Conservation (phyloP, 2,888 invertebrate genomes). For the Phengaris alcon region DNA sequence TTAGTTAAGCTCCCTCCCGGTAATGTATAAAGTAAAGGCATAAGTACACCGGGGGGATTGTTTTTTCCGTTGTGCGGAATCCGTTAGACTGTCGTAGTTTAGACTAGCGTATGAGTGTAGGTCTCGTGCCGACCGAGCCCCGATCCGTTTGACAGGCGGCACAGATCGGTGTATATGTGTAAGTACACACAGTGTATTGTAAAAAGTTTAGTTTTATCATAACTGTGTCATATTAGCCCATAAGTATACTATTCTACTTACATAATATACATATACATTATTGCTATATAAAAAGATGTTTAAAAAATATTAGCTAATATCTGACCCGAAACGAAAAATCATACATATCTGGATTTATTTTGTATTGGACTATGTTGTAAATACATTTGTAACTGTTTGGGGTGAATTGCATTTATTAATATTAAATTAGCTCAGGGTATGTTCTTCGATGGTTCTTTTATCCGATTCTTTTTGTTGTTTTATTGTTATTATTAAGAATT, state of each 20-base stretch:
- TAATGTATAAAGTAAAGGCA: constrained; percentile 60
- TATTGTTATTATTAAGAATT: constrained; percentile 78
- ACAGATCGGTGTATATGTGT: constrained; percentile 69
- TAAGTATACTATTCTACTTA: constrained; percentile 78
- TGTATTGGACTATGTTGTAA: constrained; percentile 53
- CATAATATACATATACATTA: constrained; percentile 59
- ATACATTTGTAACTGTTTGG: constrained; percentile 73
- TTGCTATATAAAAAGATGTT: constrained; percentile 69
- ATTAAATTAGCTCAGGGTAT: constrained; percentile 58
- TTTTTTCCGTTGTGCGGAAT: constrained; percentile 77
- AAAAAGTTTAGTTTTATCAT: constrained; percentile 71
- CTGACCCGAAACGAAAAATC: constrained; percentile 51
- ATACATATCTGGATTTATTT: constrained; percentile 46
- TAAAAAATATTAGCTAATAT: constrained; percentile 72
- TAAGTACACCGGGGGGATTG: constrained; percentile 65
- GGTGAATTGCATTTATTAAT: constrained; percentile 70
- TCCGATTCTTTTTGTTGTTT: constrained; percentile 68
- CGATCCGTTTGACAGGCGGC: constrained; percentile 44
- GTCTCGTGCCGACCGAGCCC: constrained; percentile 52
- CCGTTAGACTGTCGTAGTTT: constrained; percentile 76
- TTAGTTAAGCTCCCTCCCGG: constrained; percentile 63
- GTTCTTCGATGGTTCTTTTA: constrained; percentile 74
- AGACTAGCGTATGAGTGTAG: constrained; percentile 71
- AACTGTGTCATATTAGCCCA: constrained; percentile 77
- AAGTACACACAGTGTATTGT: constrained; percentile 74